Evolutionary conservation across 2,888 invertebrate genomes (phyloP), one percentile per base, ranked within the genome.

Genomic region (Volucella bombylans): DNA sequence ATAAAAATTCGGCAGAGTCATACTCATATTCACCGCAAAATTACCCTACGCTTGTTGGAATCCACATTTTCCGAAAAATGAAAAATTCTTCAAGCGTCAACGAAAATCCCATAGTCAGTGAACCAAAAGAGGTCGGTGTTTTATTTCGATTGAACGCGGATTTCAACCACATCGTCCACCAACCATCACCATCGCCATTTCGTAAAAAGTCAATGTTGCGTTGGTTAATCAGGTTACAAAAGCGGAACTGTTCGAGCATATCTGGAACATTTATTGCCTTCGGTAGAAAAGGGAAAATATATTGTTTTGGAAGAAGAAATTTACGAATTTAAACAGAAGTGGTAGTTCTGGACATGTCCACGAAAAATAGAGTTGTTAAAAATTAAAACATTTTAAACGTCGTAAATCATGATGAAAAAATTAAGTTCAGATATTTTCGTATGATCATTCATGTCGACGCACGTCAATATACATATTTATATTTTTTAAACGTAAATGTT

Each of bases 161-260:
- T 52, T 43, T 15, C 15, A 39, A 38, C 10, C 18, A 38, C 23
- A 52, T 41, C 23, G 43, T 23, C 43, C 54, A 31, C 12, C 38
- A 6, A 4, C 12, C 52, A 38, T 12, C 68, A 47, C 54, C 39
- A 23, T 23, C 4, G 23, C 23, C 23, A 23, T 23, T 23, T 23
- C 23, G 23, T 23, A 45, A 14, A 68, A 61, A 68, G 76, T 54
- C 52, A 54, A 76, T 76, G 68, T 68, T 68, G 76, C 68, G 76
- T 61, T 43, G 61, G 61, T 61, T 76, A 68, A 76, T 68, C 64
- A 55, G 49, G 64, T 47, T 64, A 73, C 39, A 65, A 55, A 73
- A 43, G 49, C 54, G 67, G 15, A 61, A 76, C 61, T 54, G 39
- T 47, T 52, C 57, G 39, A 47, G 45, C 61, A 54, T 68, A 49